Conservation (phyloP, 2,797 vertebrate species). For the Malacoctenus gilli region DNA sequence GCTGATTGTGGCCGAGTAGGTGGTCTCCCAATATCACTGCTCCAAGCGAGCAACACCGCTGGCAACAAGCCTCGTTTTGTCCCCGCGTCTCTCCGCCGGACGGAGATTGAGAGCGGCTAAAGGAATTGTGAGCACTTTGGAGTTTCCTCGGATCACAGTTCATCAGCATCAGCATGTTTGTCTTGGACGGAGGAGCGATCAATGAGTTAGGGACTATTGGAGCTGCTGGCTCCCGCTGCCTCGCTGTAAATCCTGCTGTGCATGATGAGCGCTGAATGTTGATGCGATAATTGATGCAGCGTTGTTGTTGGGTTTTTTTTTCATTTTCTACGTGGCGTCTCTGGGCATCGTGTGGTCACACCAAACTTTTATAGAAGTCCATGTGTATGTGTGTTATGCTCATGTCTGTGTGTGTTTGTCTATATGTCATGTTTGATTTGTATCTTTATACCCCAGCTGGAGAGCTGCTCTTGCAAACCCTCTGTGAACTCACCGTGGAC, state of each 20-base stretch:
- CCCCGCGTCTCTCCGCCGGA: conserved; percentile 34
- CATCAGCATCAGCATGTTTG: conserved; percentile 70
- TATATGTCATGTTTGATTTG: conserved; percentile 72
- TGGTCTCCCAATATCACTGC: conserved; percentile 48
- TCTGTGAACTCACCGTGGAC: conserved; percentile 64
- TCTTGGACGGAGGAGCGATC: conserved; percentile 62
- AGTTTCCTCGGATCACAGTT: conserved; percentile 60
- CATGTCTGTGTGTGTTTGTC: conserved; percentile 23
- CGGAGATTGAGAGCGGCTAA: conserved; percentile 30
- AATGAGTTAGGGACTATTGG: conserved; percentile 50
- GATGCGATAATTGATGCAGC: conserved; percentile 69
- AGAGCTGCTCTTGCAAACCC: conserved; percentile 54
- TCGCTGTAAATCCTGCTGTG: conserved; percentile 50
- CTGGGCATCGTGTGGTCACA: conserved; percentile 57
- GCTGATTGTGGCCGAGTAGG: conserved; percentile 55
- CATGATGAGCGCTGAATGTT: conserved; percentile 63
- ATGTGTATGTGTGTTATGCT: conserved; percentile 22
- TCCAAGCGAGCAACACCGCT: conserved; percentile 38
- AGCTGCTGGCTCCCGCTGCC: conserved; percentile 33
- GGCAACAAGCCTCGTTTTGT: conserved; percentile 45
- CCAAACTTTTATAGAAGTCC: conserved; percentile 53
- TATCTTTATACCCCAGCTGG: conserved; percentile 61
- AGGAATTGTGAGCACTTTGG: conserved; percentile 46
- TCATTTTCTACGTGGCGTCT: conserved; percentile 61
- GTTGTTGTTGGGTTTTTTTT: too few species aligned